Conservation (phyloP, 1,140 invertebrate genomes). For the roundworm (Caenorhabditis elegans) region DNA sequence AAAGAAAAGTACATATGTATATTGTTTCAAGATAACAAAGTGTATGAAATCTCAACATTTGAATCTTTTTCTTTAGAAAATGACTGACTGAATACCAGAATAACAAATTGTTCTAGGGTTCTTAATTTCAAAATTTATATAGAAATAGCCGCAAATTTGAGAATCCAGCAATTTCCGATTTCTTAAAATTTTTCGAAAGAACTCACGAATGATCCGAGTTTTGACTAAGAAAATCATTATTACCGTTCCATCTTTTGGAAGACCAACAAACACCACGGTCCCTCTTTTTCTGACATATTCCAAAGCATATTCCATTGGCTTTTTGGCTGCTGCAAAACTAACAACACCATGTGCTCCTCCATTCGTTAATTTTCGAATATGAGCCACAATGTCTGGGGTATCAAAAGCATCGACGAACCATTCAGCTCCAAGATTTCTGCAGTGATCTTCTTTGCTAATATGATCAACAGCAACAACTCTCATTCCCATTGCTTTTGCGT, state of each 20-base stretch:
- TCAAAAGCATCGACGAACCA: constrained; percentile 36
- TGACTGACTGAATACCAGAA: no score
- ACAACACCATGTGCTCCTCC: constrained; percentile 48
- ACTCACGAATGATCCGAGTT: no score
- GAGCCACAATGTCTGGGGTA: constrained; percentile 26
- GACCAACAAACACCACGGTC: constrained; percentile 43
- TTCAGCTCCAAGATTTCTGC: constrained; percentile 46
- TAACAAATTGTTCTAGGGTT: no score
- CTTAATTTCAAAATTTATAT: no score
- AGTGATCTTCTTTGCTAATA: constrained; percentile 38
- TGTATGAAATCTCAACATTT: no score
- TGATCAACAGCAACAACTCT: constrained; percentile 42
- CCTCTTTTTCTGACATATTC: constrained; percentile 45
- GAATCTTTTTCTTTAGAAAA: no score
- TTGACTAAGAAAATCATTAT: no score
- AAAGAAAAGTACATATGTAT: no score
- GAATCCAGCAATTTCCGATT: no score
- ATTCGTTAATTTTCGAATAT: constrained; percentile 33
- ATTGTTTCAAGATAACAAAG: no score
- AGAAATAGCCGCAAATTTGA: no score
- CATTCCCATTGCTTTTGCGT: constrained; percentile 49
- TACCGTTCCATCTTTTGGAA: constrained; percentile 40
- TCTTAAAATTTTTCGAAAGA: no score
- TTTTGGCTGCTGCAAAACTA: constrained; percentile 33
- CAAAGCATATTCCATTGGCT: constrained; percentile 39